Evolutionary conservation across 2,888 invertebrate genomes (phyloP).

Genomic region (Lacanobia wlatinum): DNA sequence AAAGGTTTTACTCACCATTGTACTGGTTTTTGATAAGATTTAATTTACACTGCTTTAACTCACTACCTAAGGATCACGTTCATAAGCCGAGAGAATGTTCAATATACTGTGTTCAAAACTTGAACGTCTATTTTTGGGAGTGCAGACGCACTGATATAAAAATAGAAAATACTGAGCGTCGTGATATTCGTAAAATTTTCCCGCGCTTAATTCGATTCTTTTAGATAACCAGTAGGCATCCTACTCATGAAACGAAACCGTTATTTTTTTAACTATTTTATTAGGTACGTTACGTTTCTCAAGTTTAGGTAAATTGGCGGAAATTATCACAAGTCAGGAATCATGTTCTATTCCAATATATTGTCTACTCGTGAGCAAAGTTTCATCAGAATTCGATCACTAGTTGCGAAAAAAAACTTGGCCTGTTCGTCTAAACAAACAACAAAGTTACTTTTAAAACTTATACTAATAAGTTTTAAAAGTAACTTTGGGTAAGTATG

Average conservation of each 20-base stretch:
- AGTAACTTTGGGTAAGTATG: too few relatives aligned
- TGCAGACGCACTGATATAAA: conserved; percentile 81
- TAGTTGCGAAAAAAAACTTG: too few relatives aligned
- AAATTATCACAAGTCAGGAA: background rate
- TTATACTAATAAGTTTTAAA: too few relatives aligned
- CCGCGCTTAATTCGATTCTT: conserved; percentile 66
- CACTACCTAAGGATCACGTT: conserved; percentile 62
- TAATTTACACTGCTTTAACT: conserved; percentile 39
- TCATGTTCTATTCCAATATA: too few relatives aligned
- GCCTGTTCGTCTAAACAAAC: too few relatives aligned
- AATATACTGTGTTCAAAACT: conserved; percentile 77
- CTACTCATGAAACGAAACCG: background rate
- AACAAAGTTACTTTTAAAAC: too few relatives aligned
- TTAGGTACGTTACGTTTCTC: too few relatives aligned
- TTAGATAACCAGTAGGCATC: background rate
- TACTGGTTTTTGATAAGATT: conserved; percentile 30
- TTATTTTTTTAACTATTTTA: background rate
- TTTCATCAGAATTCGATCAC: too few relatives aligned
- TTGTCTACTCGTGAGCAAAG: too few relatives aligned
- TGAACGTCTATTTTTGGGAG: conserved; percentile 85
- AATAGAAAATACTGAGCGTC: conserved; percentile 81
- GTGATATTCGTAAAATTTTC: conserved; percentile 77
- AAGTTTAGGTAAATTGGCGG: too few relatives aligned
- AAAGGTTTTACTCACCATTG: conserved; percentile 71
- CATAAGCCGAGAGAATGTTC: conserved; percentile 62